Evolutionary conservation across 2,113 vertebrate species (phyloP).

Genomic region (Erpornis zantholeuca): DNA sequence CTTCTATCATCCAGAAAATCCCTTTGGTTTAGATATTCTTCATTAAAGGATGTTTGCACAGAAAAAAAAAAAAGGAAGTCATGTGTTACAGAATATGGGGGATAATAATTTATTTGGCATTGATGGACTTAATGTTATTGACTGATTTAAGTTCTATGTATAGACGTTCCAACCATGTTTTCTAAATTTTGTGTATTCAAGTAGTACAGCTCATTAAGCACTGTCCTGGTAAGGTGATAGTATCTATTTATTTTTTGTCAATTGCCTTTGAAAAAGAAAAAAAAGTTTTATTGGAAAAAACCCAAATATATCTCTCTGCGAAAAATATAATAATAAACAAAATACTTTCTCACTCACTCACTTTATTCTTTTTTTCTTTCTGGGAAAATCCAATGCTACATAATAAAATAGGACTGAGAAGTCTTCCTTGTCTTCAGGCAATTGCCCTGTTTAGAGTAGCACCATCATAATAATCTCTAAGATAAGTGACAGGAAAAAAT

Average conservation of each 20-base stretch:
- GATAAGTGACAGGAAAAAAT: background rate
- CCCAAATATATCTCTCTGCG: background rate
- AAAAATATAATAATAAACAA: background rate
- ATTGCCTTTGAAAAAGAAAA: background rate
- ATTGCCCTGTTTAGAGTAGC: background rate
- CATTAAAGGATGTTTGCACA: background rate
- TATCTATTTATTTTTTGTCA: background rate
- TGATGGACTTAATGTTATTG: background rate
- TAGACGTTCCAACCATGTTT: accelerated
- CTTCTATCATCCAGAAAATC: background rate
- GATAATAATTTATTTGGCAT: background rate
- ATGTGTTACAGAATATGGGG: background rate
- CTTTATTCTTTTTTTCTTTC: background rate
- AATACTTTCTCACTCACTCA: background rate
- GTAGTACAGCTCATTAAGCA: background rate
- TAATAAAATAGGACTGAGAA: background rate
- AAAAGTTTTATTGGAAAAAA: background rate
- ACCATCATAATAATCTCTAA: background rate
- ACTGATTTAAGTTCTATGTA: background rate
- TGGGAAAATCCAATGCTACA: background rate
- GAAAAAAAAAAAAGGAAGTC: background rate
- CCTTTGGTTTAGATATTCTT: background rate
- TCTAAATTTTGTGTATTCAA: background rate
- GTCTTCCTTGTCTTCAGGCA: background rate
- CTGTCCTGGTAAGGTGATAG: background rate